phyloP scores from a whole-genome alignment of 92 coral and sea anemone genomes.

The Virgularia gustaviana region DNA sequence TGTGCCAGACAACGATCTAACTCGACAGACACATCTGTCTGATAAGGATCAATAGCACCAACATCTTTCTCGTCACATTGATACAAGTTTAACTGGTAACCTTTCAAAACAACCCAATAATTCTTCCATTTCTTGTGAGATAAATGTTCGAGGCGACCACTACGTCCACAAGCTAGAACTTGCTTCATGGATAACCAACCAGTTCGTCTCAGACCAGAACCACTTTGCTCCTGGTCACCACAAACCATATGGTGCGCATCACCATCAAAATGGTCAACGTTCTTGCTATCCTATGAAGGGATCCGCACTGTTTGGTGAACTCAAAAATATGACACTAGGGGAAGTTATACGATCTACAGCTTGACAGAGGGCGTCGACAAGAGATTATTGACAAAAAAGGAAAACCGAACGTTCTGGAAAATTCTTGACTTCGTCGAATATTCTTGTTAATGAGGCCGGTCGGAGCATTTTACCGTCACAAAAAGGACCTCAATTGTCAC shows the following conservation, averaged over 20 bases:
- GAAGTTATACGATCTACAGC: no score
- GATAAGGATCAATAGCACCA: constrained; percentile 82
- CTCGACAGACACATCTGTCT: constrained; percentile 69
- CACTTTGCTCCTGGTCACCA: not conserved
- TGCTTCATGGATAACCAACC: constrained; percentile 95
- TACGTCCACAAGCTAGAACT: constrained; percentile 74
- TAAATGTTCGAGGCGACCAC: constrained; percentile 70
- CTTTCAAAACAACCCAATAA: constrained; percentile 87
- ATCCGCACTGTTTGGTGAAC: no score
- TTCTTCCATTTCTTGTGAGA: constrained; percentile 93
- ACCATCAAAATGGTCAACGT: not conserved
- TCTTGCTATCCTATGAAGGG: no score
- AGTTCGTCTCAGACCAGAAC: constrained; percentile 44
- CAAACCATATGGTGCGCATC: not conserved
- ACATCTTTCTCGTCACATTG: constrained; percentile 94
- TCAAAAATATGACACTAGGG: no score
- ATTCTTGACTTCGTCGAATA: no score
- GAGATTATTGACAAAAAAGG: no score
- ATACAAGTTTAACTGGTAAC: constrained; percentile 75
- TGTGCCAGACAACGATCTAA: constrained; percentile 92
- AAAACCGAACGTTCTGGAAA: no score
- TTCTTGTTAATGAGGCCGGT: no score
- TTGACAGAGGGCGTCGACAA: no score
- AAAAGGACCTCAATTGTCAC: no score
- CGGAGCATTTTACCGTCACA: no score